A percentile compares a stretch with the other conserved stretches of the same genome.
These are phyloP conservation scores for Hypselothyrea guttata DNA, from an alignment of 2,888 invertebrate species.

Conservation along the genomic window DNA sequence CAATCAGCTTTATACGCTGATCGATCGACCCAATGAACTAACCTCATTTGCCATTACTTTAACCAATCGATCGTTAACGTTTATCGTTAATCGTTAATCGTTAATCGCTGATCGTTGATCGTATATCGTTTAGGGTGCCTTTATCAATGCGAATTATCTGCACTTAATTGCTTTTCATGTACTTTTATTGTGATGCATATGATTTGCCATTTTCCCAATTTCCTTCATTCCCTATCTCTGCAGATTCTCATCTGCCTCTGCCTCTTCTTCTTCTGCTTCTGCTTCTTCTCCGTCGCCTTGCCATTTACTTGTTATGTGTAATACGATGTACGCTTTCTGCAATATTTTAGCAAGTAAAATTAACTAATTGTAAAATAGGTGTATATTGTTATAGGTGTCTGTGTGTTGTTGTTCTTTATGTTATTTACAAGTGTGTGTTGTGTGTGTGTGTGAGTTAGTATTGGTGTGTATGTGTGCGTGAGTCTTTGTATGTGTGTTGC, in stretches of 20 bases:
- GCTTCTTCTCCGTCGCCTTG: constrained; percentile 33
- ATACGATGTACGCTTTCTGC: constrained; percentile 46
- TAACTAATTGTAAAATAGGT: constrained; percentile 65
- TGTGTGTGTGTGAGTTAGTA: constrained; percentile 23
- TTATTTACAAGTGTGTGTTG: constrained; percentile 19
- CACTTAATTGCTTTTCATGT: constrained; percentile 34
- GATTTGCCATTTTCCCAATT: constrained; percentile 54
- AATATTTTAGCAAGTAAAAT: constrained; percentile 57
- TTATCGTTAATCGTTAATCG: neutral
- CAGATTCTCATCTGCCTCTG: no score
- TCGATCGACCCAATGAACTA: constrained; percentile 12
- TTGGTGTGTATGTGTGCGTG: constrained; percentile 26
- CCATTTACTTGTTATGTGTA: constrained; percentile 59
- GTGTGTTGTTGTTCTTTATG: constrained; percentile 23
- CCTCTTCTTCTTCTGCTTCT: constrained; percentile 7
- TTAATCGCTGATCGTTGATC: neutral
- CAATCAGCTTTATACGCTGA: constrained; percentile 37
- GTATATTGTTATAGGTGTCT: constrained; percentile 28
- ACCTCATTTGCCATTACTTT: constrained; percentile 6
- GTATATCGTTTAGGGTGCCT: constrained; percentile 25
- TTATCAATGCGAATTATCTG: constrained; percentile 26
- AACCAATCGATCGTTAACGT: neutral
- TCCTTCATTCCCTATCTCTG: constrained; percentile 19
- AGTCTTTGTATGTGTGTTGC: constrained; percentile 29
- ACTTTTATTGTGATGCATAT: constrained; percentile 64